Base-by-base conservation (phyloP, 1,140 invertebrate species). In the Meloidogyne hapla region DNA sequence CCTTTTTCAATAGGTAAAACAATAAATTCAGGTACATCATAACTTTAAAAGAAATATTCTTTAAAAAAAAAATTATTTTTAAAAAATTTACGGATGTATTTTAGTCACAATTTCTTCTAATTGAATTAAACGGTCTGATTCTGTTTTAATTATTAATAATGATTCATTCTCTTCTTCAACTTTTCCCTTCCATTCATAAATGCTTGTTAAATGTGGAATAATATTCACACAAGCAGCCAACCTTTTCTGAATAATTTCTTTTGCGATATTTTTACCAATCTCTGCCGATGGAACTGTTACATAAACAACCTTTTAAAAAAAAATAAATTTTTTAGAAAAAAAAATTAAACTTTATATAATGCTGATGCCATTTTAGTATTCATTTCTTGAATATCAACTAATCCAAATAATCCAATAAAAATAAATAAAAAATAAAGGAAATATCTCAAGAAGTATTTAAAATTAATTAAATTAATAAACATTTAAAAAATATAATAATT, bases 161-260 rank as follows among this genome's bases (percentile, higher is more conserved):
- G 64, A 74, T 25, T 74, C 73, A 48, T 25, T 42, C 0, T 74
- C 64, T 33, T 74, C 64, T 2, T 74, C 33, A 45, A 74, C 21
- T 64, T 23, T 64, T 10, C 73, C 73, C 45, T 74, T 67, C 73
- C 73, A 74, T 42, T 74, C 62, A 62, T 74, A 74, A 45, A 74
- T 13, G 21, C 45, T 61, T 18, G 40, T 67, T n/a, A 74, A 25
- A 12, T 67, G 33, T 21, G 73, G 73, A 25, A 74, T 10, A 42
- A 74, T 74, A 67, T 74, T 74, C 26, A 74, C 73, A 42, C 73
- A 74, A 33, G 73, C 73, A 45, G 73, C 73, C 26, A 74, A 48
- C 64, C 64, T 64, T 33, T 23, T 13, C 23, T 67, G 73, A 26
- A 74, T 61, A 64, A 74, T 38, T 42, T 69, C 26, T 26, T 45